Conservation (phyloP, 2,888 invertebrate species). For the Osmoderma eremita region DNA sequence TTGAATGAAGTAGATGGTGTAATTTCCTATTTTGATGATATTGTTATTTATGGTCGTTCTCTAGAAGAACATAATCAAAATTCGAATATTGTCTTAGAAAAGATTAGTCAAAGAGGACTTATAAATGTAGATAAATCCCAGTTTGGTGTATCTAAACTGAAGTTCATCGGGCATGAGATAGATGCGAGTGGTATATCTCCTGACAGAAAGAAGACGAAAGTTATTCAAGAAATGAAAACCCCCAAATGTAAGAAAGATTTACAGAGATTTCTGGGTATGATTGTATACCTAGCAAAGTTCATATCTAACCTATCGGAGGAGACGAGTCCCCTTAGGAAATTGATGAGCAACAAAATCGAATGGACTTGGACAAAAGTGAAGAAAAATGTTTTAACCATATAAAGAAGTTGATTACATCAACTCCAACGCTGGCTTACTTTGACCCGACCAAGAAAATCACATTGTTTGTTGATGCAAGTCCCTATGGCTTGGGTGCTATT, state of each 20-base stretch:
- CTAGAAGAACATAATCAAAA: background rate
- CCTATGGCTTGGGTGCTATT: constrained; percentile 32
- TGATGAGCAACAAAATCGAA: too few relatives aligned
- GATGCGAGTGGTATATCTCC: too few relatives aligned
- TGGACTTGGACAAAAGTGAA: too few relatives aligned
- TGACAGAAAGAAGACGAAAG: too few relatives aligned
- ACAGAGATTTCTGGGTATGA: too few relatives aligned
- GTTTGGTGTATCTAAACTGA: background rate
- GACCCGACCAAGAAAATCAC: constrained; percentile 27
- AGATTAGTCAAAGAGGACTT: background rate
- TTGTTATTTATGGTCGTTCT: background rate
- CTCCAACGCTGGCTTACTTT: constrained; percentile 11
- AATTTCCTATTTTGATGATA: constrained; percentile 7
- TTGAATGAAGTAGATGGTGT: background rate
- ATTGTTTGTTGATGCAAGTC: constrained; percentile 40
- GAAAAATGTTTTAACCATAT: background rate
- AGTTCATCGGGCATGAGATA: too few relatives aligned
- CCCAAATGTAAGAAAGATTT: too few relatives aligned
- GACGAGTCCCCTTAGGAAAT: too few relatives aligned
- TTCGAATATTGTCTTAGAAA: background rate
- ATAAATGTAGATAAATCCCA: background rate
- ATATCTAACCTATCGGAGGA: too few relatives aligned
- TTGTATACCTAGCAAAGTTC: too few relatives aligned
- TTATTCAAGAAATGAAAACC: too few relatives aligned
- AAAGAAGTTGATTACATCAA: constrained; percentile 6